A percentile compares a stretch with the other conserved stretches of the same genome.
Evolutionary conservation across 2,797 vertebrate species (phyloP).

Genomic region (Lepilemur ruficaudatus): DNA sequence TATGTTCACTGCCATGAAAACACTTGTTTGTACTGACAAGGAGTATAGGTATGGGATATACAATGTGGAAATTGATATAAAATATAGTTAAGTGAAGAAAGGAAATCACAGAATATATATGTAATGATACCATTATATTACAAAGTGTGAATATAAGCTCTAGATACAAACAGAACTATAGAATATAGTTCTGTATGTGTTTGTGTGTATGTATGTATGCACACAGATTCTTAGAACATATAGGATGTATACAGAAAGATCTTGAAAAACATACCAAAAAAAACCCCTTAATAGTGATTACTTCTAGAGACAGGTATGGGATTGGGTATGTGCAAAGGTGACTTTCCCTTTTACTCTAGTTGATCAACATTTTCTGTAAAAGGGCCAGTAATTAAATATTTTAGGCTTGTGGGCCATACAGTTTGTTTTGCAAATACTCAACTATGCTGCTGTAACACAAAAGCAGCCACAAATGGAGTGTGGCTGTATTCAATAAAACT

Average conservation of each 20-base stretch:
- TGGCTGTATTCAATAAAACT: not conserved
- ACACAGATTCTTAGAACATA: not conserved
- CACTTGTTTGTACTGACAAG: not conserved
- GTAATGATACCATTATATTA: not conserved
- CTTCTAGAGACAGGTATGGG: not conserved
- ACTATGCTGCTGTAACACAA: not conserved
- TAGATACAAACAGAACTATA: not conserved
- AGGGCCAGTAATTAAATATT: not conserved
- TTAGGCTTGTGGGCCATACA: not conserved
- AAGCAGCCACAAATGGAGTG: not conserved
- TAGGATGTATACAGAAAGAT: not conserved
- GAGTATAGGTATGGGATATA: not conserved
- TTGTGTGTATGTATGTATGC: not conserved
- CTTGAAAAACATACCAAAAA: not conserved
- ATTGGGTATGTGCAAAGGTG: not conserved
- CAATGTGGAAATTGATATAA: not conserved
- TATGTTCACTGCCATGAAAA: not conserved
- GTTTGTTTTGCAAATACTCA: not conserved
- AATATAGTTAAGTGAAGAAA: slow-evolving; percentile 22
- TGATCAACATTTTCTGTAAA: not conserved
- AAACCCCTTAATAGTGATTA: not conserved
- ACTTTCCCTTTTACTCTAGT: not conserved
- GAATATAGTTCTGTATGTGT: not conserved
- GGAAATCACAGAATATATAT: not conserved
- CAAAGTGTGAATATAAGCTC: not conserved